A percentile compares a stretch with the other conserved stretches of the same genome.
phyloP scores from a whole-genome alignment of 2,797 vertebrate genomes.

The Psittacula echo region DNA sequence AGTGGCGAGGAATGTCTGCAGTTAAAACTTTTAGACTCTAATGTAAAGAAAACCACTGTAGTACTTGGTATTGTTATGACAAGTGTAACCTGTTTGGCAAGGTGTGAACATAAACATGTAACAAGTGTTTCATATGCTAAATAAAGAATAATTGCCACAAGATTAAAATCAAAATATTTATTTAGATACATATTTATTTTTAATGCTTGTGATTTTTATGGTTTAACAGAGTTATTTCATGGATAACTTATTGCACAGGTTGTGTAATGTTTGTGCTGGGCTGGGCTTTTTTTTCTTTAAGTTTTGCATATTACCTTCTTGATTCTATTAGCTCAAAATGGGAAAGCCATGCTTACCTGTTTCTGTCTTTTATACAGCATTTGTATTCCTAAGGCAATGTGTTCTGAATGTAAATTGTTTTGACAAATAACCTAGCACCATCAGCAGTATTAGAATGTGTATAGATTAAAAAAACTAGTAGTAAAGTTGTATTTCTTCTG shows the following conservation, averaged over 20 bases:
- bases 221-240: conserved; percentile 51
- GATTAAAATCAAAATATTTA: conserved; percentile 71
- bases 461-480: conserved; percentile 77
- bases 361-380: conserved; percentile 40
- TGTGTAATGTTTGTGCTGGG: conserved; percentile 53
- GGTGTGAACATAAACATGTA: conserved; percentile 68
- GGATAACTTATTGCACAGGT: conserved; percentile 63
- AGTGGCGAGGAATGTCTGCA: conserved; percentile 16
- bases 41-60: conserved; percentile 48
- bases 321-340: conserved; percentile 26
- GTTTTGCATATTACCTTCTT: conserved; percentile 53
- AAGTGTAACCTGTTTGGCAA: conserved; percentile 63
- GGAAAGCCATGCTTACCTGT: conserved; percentile 55
- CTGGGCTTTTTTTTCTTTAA: neutral
- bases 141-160: conserved; percentile 73
- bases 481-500: conserved; percentile 84
- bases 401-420: conserved; percentile 84
- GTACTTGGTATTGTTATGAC: conserved; percentile 70
- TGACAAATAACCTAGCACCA: conserved; percentile 76
- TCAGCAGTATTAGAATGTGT: conserved; percentile 89
- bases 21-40: conserved; percentile 13
- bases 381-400: conserved; percentile 36
- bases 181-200: conserved; percentile 70
- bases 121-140: conserved; percentile 65
- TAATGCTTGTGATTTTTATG: conserved; percentile 62